These are phyloP conservation scores for Gambusia affinis DNA, from an alignment of 2,113 vertebrate genomes.

Conservation along the genomic window DNA sequence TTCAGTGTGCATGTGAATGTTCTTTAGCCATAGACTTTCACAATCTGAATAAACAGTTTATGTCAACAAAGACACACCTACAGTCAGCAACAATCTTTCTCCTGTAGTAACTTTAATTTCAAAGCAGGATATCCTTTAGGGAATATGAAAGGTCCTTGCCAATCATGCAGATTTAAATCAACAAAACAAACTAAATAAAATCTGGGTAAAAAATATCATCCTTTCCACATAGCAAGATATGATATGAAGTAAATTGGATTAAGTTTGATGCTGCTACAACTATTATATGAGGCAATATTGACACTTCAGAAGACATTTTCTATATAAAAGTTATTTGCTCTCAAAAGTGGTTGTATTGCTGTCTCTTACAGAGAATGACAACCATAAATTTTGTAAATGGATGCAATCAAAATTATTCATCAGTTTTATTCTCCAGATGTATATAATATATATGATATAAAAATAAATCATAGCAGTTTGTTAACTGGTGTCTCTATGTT, in stretches of 20 bases:
- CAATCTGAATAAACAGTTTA: slow-evolving; percentile 8
- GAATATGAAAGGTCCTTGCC: neutral
- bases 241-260: neutral
- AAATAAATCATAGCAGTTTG: neutral
- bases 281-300: neutral
- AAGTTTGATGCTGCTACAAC: neutral
- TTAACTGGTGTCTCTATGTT: neutral
- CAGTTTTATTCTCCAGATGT: neutral
- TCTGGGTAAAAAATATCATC: neutral
- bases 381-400: neutral
- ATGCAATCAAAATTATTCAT: neutral
- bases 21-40: neutral
- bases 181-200: neutral
- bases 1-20: slow-evolving; percentile 5
- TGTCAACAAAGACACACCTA: slow-evolving; percentile 38
- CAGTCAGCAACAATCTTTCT: slow-evolving; percentile 12
- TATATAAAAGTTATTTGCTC: neutral
- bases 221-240: neutral
- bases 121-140: neutral
- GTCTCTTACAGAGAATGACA: neutral
- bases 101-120: slow-evolving; percentile 12
- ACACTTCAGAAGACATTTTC: neutral
- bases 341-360: neutral
- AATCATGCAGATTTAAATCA: neutral
- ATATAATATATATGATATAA: no score